phyloP scores from a whole-genome alignment of 1,140 invertebrate species.

The Diorhabda carinulata region DNA sequence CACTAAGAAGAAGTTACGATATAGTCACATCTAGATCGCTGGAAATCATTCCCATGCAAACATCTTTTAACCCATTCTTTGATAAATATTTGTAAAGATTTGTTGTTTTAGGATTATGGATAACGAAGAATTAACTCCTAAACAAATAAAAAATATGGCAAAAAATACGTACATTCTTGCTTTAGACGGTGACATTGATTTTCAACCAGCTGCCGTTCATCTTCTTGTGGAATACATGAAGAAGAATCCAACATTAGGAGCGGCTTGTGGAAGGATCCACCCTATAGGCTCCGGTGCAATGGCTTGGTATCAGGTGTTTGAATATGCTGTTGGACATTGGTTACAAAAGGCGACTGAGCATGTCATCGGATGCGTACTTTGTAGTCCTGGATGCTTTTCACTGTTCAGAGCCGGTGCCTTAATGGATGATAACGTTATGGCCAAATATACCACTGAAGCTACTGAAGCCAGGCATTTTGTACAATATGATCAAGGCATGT shows the following conservation, averaged over 20 bases:
- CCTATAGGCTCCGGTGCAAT: slow-evolving; percentile 82
- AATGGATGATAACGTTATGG: slow-evolving; percentile 90
- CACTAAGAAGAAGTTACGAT: too few relatives aligned
- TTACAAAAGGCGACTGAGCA: slow-evolving; percentile 94
- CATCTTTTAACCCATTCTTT: too few relatives aligned
- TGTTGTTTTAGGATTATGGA: slow-evolving; percentile 63
- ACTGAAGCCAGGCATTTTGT: slow-evolving; percentile 82
- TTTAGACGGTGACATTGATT: slow-evolving; percentile 92
- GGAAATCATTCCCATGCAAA: too few relatives aligned
- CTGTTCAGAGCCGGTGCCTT: slow-evolving; percentile 82
- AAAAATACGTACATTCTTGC: slow-evolving; percentile 88
- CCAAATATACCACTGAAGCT: slow-evolving; percentile 76
- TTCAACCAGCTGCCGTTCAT: slow-evolving; percentile 81
- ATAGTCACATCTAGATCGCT: too few relatives aligned
- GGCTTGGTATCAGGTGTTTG: slow-evolving; percentile 93
- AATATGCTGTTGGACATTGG: slow-evolving; percentile 93
- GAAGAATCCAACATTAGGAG: slow-evolving; percentile 80
- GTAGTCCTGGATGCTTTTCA: slow-evolving; percentile 89
- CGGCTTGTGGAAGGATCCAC: slow-evolving; percentile 90
- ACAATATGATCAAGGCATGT: slow-evolving; percentile 80
- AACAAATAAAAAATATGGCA: slow-evolving; percentile 68
- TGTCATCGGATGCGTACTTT: slow-evolving; percentile 83
- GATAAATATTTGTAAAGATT: too few relatives aligned
- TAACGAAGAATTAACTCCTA: slow-evolving; percentile 55
- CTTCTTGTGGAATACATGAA: slow-evolving; percentile 87